Evolutionary conservation across 2,888 invertebrate genomes (phyloP).

Genomic region (Margaritifera margaritifera): DNA sequence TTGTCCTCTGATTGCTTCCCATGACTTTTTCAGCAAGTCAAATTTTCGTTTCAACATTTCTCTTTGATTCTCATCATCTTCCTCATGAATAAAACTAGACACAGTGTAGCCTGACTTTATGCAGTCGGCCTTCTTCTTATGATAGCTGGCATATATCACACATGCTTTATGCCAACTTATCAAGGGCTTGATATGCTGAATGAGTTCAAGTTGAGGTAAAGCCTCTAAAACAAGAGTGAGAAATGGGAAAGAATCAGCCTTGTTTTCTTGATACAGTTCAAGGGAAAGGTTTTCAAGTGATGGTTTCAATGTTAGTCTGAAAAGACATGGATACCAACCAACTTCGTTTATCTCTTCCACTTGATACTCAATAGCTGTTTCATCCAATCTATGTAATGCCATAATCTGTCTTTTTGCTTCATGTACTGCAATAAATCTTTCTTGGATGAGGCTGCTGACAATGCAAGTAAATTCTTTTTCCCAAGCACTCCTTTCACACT

Average conservation of each 20-base stretch:
- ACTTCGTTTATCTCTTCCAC: slow-evolving; percentile 3
- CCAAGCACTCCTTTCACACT: slow-evolving; percentile 5
- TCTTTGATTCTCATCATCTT: slow-evolving; percentile 7
- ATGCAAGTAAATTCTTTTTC: slow-evolving; percentile 4
- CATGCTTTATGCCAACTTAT: slow-evolving; percentile 40
- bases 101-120: slow-evolving; percentile 9
- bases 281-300: slow-evolving; percentile 12
- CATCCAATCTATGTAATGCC: neutral
- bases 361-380: slow-evolving; percentile 1
- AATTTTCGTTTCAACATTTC: slow-evolving; percentile 12
- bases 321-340: slow-evolving; percentile 7
- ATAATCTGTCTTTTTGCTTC: neutral
- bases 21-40: slow-evolving; percentile 13
- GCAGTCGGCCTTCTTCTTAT: slow-evolving; percentile 32
- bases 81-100: slow-evolving; percentile 10
- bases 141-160: slow-evolving; percentile 31
- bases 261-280: slow-evolving; percentile 10
- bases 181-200: slow-evolving; percentile 25
- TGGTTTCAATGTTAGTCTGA: slow-evolving; percentile 12
- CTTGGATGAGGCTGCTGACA: slow-evolving; percentile 3
- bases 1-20: slow-evolving; percentile 12
- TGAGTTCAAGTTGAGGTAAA: slow-evolving; percentile 13
- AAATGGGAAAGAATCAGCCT: slow-evolving; percentile 12
- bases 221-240: slow-evolving; percentile 15
- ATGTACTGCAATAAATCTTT: slow-evolving; percentile 7